Percentiles rank a stretch among this genome's conserved stretches.
phyloP scores from a whole-genome alignment of 1,140 invertebrate genomes.

The Aphis gossypii region DNA sequence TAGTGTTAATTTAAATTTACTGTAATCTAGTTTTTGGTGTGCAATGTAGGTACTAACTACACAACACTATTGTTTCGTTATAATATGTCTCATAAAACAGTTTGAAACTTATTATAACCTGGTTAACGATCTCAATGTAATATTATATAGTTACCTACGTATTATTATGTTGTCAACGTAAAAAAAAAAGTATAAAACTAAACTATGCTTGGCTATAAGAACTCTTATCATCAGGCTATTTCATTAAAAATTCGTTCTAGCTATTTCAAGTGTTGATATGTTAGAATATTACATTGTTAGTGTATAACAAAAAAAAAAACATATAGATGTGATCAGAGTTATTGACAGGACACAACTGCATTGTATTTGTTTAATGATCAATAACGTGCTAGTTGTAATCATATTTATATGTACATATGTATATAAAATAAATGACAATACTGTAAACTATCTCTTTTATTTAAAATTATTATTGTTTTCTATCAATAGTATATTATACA shows the following conservation, averaged over 20 bases:
- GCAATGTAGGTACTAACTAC: neutral
- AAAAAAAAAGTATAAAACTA: neutral
- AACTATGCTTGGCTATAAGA: neutral
- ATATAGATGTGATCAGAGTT: neutral
- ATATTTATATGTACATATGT: neutral
- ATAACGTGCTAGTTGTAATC: neutral
- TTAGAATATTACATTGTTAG: neutral
- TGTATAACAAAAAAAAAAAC: neutral
- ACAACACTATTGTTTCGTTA: neutral
- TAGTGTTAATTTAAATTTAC: neutral
- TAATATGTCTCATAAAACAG: neutral
- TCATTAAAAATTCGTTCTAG: constrained; percentile 20
- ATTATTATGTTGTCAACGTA: constrained; percentile 17
- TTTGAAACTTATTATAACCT: neutral
- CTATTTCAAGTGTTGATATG: constrained; percentile 9
- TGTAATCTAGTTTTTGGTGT: no score
- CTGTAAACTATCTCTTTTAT: constrained; percentile 27
- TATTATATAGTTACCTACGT: neutral
- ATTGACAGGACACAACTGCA: constrained; percentile 3
- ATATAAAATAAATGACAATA: constrained; percentile 11
- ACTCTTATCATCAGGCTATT: neutral
- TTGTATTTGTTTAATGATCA: constrained; percentile 54
- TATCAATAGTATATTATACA: neutral
- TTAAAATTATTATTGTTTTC: constrained; percentile 42
- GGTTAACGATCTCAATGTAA: neutral